phyloP scores from a whole-genome alignment of 2,113 vertebrate species.

The Planiliza haematocheilus region DNA sequence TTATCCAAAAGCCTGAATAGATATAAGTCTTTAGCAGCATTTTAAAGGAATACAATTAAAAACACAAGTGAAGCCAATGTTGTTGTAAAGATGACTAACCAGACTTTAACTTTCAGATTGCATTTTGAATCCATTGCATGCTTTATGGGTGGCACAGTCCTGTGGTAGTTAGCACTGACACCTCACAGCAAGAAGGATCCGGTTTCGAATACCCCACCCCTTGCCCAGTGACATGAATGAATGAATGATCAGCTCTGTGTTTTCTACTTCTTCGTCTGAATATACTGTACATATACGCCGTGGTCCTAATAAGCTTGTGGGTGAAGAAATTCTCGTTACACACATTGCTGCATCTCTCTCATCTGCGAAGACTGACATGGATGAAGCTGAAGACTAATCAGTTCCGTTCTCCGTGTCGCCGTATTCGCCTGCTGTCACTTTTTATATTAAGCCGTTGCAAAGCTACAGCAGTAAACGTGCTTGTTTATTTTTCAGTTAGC shows the following conservation, averaged over 20 bases:
- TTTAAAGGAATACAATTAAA: too few species aligned
- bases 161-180: too few species aligned
- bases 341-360: constrained; percentile 59
- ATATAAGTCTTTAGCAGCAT: not conserved
- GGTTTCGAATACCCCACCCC: too few species aligned
- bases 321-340: constrained; percentile 51
- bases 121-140: not conserved
- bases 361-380: constrained; percentile 43
- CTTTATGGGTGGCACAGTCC: too few species aligned
- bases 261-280: constrained; percentile 33
- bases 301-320: constrained; percentile 37
- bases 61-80: not conserved
- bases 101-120: not conserved
- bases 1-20: too few species aligned
- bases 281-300: constrained; percentile 4
- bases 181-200: too few species aligned
- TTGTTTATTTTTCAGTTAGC: not conserved
- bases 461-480: not conserved
- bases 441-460: constrained; percentile 10
- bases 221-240: too few species aligned
- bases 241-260: constrained; percentile 33
- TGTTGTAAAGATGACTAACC: not conserved
- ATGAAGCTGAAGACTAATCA: constrained; percentile 41
- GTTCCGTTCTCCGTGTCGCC: constrained; percentile 26
- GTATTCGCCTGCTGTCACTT: constrained; percentile 5